These are phyloP conservation scores for Melieria crassipennis DNA, from an alignment of 2,888 invertebrate genomes.

Conservation along the genomic window DNA sequence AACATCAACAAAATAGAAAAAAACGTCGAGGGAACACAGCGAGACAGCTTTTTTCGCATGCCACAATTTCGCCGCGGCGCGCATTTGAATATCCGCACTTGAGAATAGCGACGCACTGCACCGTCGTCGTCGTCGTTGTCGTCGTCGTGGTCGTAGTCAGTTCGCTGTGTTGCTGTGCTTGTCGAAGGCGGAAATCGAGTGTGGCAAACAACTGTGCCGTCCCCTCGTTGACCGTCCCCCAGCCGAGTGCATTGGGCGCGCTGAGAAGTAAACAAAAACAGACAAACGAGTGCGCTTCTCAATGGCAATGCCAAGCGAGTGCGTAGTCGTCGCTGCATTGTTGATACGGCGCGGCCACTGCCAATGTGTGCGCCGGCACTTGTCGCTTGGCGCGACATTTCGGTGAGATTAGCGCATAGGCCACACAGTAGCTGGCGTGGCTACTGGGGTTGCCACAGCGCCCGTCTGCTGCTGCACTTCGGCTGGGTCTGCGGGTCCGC, in stretches of 20 bases:
- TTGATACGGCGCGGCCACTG: not conserved
- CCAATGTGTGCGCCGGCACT: not conserved
- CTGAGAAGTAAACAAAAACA: constrained; percentile 19
- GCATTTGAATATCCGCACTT: too few relatives aligned
- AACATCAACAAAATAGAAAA: too few relatives aligned
- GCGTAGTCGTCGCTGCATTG: not conserved
- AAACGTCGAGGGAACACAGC: too few relatives aligned
- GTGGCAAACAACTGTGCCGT: constrained; percentile 1
- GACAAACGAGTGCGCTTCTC: not conserved
- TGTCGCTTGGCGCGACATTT: not conserved
- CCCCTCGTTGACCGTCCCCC: not conserved
- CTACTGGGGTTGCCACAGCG: not conserved
- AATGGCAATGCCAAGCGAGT: constrained; percentile 15
- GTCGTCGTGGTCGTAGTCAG: too few relatives aligned
- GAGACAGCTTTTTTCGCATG: too few relatives aligned
- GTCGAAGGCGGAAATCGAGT: constrained; percentile 11
- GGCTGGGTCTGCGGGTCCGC: too few relatives aligned
- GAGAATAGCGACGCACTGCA: too few relatives aligned
- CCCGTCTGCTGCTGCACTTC: too few relatives aligned
- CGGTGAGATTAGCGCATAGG: not conserved
- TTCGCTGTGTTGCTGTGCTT: not conserved
- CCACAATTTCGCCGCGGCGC: too few relatives aligned
- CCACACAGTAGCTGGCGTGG: too few relatives aligned
- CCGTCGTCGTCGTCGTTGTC: too few relatives aligned
- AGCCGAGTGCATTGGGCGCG: not conserved